Conservation (phyloP, 1,140 invertebrate genomes). For the Neotoxoptera formosana region DNA sequence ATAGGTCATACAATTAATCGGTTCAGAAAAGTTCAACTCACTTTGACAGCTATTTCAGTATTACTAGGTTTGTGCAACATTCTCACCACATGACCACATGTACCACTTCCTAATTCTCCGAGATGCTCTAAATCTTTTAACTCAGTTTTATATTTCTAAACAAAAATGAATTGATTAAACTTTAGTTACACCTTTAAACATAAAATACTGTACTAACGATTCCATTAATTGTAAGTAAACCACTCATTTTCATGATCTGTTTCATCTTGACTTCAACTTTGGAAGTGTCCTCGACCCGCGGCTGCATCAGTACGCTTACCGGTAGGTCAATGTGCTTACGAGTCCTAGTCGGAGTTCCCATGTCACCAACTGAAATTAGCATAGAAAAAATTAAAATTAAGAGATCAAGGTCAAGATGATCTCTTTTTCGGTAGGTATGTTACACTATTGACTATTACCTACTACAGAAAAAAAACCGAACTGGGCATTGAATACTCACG, state of each 20-base stretch:
- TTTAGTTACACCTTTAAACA: neutral
- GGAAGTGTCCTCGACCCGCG: slow-evolving; percentile 61
- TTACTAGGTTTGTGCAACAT: slow-evolving; percentile 90
- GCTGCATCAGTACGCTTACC: slow-evolving; percentile 62
- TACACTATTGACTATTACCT: neutral
- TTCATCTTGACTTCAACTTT: slow-evolving; percentile 77
- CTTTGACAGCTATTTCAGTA: slow-evolving; percentile 93
- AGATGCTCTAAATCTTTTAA: slow-evolving; percentile 87
- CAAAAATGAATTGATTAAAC: slow-evolving; percentile 54
- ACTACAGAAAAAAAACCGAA: slow-evolving; percentile 40
- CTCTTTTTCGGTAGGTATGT: neutral
- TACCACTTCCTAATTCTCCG: slow-evolving; percentile 93
- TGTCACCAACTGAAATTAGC: slow-evolving; percentile 64
- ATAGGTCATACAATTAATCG: neutral
- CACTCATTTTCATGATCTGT: slow-evolving; percentile 83
- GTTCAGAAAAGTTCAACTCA: slow-evolving; percentile 63
- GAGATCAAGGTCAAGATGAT: neutral
- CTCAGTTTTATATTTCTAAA: slow-evolving; percentile 78
- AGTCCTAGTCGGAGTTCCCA: slow-evolving; percentile 65
- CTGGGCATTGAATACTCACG: slow-evolving; percentile 58
- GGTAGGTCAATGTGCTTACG: slow-evolving; percentile 65
- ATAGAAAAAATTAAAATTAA: neutral
- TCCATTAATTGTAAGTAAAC: slow-evolving; percentile 83
- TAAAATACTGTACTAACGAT: slow-evolving; percentile 63
- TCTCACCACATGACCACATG: slow-evolving; percentile 96